A percentile compares a stretch with the other conserved stretches of the same genome.
Conservation (phyloP, 2,113 vertebrate genomes). For the Coracopsis vasa region DNA sequence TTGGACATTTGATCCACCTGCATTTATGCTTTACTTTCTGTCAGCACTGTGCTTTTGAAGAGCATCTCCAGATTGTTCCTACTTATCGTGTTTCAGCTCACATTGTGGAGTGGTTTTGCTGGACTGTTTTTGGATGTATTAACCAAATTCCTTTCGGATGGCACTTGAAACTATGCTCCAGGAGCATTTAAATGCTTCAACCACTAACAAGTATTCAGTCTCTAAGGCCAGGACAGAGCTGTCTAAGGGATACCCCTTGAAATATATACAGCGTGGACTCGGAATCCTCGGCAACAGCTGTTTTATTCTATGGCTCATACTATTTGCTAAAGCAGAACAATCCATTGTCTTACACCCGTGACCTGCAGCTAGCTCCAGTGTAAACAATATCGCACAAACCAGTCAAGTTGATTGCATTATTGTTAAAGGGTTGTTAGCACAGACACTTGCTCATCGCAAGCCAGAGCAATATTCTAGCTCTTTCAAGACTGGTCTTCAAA, state of each 20-base stretch:
- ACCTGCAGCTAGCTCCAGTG: neutral
- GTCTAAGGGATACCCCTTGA: neutral
- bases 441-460: neutral
- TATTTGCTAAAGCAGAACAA: neutral
- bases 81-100: neutral
- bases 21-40: neutral
- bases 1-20: neutral
- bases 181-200: neutral
- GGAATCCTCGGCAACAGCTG: neutral
- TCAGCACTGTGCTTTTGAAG: neutral
- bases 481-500: neutral
- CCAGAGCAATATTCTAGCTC: neutral
- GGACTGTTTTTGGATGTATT: neutral
- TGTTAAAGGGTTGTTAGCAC: neutral
- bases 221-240: neutral
- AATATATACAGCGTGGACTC: accelerated
- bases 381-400: neutral
- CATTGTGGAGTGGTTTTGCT: neutral
- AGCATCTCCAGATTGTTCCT: neutral
- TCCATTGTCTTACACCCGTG: neutral
- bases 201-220: neutral
- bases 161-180: neutral
- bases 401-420: neutral
- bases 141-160: neutral
- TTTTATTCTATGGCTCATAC: neutral